Percentiles rank a stretch among this genome's conserved stretches.
Conservation (phyloP, 2,113 vertebrate genomes). For the human (Homo sapiens) region DNA sequence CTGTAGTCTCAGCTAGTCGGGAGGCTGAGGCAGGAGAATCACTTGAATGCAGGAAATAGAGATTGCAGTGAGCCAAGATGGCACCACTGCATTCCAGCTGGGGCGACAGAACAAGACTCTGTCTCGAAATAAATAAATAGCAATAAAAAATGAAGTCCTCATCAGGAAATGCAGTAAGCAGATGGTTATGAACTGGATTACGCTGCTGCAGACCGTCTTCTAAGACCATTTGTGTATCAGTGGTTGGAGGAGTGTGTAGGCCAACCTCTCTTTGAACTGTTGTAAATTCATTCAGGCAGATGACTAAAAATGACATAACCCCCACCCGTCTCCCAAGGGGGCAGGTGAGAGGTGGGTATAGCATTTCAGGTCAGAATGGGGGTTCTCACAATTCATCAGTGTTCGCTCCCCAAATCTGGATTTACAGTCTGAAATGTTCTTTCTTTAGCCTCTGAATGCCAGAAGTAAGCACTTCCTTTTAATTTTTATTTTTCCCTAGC, state of each 20-base stretch:
- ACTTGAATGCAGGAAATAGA: too few species aligned
- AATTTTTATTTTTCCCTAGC: background rate
- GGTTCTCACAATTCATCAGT: background rate
- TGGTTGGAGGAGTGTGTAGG: background rate
- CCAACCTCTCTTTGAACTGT: background rate
- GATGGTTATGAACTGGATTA: background rate
- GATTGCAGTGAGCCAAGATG: too few species aligned
- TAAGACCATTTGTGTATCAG: background rate
- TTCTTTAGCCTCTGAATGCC: background rate
- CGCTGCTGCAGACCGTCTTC: background rate
- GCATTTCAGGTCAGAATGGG: background rate
- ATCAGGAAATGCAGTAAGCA: background rate
- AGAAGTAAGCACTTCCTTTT: background rate
- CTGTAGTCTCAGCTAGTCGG: too few species aligned
- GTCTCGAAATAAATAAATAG: too few species aligned
- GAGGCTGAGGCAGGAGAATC: too few species aligned
- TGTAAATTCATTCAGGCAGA: conserved; percentile 33
- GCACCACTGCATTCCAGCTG: too few species aligned
- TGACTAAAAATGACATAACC: background rate
- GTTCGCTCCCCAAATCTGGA: background rate
- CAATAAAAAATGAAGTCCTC: too few species aligned
- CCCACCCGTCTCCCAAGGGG: background rate
- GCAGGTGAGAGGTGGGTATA: background rate
- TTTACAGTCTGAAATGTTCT: background rate
- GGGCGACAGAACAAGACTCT: too few species aligned